Percentiles rank a stretch among this genome's conserved stretches.
phyloP scores from a whole-genome alignment of 2,888 invertebrate genomes.

The Meloe dianella region DNA sequence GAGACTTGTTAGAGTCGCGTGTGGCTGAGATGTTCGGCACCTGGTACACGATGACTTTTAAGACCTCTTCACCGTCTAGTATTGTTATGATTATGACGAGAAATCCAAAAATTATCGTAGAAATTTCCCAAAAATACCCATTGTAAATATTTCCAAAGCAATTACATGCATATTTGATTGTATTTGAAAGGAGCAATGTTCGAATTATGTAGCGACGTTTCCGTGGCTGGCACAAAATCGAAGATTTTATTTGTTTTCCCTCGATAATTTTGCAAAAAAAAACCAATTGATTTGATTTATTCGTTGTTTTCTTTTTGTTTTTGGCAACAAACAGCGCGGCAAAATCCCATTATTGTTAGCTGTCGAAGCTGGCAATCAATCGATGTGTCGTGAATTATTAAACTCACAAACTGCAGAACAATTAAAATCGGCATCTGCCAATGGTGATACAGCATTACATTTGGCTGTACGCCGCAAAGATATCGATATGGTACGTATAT shows the following conservation, averaged over 20 bases:
- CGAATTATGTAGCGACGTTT: slow-evolving; percentile 23
- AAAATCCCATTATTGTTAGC: slow-evolving; percentile 93
- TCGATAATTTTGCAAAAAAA: background rate
- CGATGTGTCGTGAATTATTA: slow-evolving; percentile 92
- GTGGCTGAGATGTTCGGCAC: slow-evolving; percentile 40
- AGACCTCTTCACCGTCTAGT: slow-evolving; percentile 10
- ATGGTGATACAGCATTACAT: slow-evolving; percentile 94
- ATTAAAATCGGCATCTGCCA: slow-evolving; percentile 80
- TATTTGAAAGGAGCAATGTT: slow-evolving; percentile 31
- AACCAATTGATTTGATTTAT: slow-evolving; percentile 12
- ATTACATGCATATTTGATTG: background rate
- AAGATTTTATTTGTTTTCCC: too few species aligned
- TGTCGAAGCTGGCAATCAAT: slow-evolving; percentile 93
- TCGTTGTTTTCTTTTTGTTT: background rate
- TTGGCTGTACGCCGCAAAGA: slow-evolving; percentile 91
- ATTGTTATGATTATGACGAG: background rate
- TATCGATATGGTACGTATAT: slow-evolving; percentile 87
- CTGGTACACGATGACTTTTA: slow-evolving; percentile 42
- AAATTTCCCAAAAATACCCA: too few species aligned
- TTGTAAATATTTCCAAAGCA: too few species aligned
- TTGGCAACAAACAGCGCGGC: slow-evolving; percentile 76
- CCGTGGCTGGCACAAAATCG: slow-evolving; percentile 30
- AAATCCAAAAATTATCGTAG: background rate
- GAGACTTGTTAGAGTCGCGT: slow-evolving; percentile 36
- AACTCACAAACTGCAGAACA: slow-evolving; percentile 87